These are phyloP conservation scores for Julus scanicus DNA, from an alignment of 2,888 invertebrate genomes.

Conservation along the genomic window DNA sequence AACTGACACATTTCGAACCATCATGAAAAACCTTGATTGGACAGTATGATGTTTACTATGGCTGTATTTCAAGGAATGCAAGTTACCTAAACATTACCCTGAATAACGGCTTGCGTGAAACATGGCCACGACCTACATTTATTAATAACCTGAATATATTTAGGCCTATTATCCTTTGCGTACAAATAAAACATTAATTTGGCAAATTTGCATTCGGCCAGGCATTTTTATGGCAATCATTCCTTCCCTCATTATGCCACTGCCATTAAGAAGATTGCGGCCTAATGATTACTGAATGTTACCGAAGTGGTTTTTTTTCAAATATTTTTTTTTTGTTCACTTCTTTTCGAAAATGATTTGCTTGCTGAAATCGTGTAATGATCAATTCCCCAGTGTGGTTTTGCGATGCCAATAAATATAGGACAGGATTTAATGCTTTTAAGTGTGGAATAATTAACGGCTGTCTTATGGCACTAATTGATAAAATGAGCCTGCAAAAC, in stretches of 20 bases:
- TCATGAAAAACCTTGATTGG: too few species aligned
- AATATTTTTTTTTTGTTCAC: too few species aligned
- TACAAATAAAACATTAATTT: constrained; percentile 15
- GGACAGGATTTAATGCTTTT: constrained; percentile 34
- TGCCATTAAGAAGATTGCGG: neutral
- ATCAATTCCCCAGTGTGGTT: constrained; percentile 39
- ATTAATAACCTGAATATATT: constrained; percentile 36
- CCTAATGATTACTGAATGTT: constrained; percentile 5
- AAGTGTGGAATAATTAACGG: constrained; percentile 36
- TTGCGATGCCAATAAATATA: constrained; percentile 13
- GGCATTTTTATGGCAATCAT: constrained; percentile 14
- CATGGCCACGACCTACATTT: neutral
- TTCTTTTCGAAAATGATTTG: constrained; percentile 14
- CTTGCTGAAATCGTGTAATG: constrained; percentile 25
- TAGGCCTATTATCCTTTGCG: neutral
- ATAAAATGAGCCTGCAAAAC: constrained; percentile 18
- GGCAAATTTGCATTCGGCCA: constrained; percentile 21
- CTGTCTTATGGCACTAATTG: constrained; percentile 30
- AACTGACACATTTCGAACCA: too few species aligned
- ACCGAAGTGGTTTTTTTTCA: neutral
- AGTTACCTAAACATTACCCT: too few species aligned
- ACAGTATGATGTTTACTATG: too few species aligned
- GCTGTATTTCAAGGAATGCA: too few species aligned
- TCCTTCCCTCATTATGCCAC: constrained; percentile 2
- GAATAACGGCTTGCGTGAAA: neutral